Conservation (phyloP, 2,113 vertebrate species). For the Zingel zingel region DNA sequence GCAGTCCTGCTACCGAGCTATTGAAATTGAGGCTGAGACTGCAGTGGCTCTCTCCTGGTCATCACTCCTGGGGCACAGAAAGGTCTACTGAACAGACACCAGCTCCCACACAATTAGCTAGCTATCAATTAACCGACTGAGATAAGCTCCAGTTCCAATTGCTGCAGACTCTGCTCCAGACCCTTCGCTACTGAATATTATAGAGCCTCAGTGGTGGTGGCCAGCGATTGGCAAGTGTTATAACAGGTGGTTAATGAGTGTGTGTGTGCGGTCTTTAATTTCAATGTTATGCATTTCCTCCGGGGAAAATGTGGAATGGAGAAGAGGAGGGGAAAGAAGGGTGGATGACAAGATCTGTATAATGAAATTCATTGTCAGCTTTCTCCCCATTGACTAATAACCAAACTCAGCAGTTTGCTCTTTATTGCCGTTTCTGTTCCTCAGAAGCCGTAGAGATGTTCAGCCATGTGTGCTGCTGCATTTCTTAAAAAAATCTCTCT, state of each 20-base stretch:
- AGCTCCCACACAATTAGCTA: slow-evolving; percentile 55
- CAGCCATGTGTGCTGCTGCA: slow-evolving; percentile 38
- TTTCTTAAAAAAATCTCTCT: background rate
- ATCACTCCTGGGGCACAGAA: slow-evolving; percentile 50
- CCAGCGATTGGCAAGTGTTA: slow-evolving; percentile 58
- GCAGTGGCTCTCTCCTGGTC: slow-evolving; percentile 42
- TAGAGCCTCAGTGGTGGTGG: background rate
- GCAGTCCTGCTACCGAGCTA: slow-evolving; percentile 39
- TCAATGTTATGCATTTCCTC: slow-evolving; percentile 49
- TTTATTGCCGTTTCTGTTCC: slow-evolving; percentile 50
- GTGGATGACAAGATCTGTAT: slow-evolving; percentile 39
- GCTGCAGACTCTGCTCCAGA: slow-evolving; percentile 25
- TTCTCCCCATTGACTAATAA: slow-evolving; percentile 49
- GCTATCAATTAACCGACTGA: slow-evolving; percentile 61
- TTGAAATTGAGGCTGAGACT: slow-evolving; percentile 47
- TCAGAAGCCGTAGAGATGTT: slow-evolving; percentile 14
- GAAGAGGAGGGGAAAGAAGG: slow-evolving; percentile 7
- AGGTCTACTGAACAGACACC: slow-evolving; percentile 47
- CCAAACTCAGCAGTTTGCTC: slow-evolving; percentile 60
- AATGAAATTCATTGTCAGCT: slow-evolving; percentile 61
- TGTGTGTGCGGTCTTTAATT: slow-evolving; percentile 15
- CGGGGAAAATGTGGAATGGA: slow-evolving; percentile 10
- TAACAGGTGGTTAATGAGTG: slow-evolving; percentile 56
- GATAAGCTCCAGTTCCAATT: slow-evolving; percentile 50
- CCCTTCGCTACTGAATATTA: slow-evolving; percentile 17